Base-by-base conservation (phyloP, 2,113 vertebrate genomes). In the Actenoides lindsayi region DNA sequence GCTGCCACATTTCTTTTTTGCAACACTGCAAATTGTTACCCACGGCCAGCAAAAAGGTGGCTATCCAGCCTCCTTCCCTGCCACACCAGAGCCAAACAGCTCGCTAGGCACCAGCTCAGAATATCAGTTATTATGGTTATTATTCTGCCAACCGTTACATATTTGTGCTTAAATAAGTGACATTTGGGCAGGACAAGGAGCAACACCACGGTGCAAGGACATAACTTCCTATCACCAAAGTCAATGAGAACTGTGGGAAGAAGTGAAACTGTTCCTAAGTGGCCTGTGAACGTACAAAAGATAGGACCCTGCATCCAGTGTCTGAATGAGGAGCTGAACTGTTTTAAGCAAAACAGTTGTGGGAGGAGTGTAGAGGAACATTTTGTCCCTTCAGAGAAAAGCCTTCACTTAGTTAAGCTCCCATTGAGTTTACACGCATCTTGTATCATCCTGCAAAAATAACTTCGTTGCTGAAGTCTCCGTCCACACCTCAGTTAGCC, bases 371-470 rank as follows among this genome's bases (percentile, higher is more conserved):
- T 37, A 44, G 33, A 87, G 44, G 87, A 95, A 90, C 83, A 68
- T 57, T 87, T 50, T 76, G 69, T 91, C 77, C 44, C 53, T 84
- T 86, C 37, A 78, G 41, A 90, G 53, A 62, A 94, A 94, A 78
- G 6, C 33, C 39, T 96, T 77, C 30, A 71, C 15, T 89, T 77
- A 68, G 42, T 74, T 53, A 81, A 89, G 73, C 83, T 90, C 33
- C 82, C 88, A 76, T n/a, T 94, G 89, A 89, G 57, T 94, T 94
- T 90, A 60, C 14, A 75, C 44, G 42, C 80, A 65, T 71, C 71
- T 88, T 95, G 30, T 74, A 81, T 81, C 84, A 79, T 28, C 30
- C 16, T 48, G 48, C 59, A 87, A 94, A 97, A 96, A 96, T 93
- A 95, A 18, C 77, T 30, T 39, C 74, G 53, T 33, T 64, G 76